Evolutionary conservation across 2,888 invertebrate species (phyloP), one percentile per base, ranked within the genome.

Genomic region (Temnothorax ravouxi): DNA sequence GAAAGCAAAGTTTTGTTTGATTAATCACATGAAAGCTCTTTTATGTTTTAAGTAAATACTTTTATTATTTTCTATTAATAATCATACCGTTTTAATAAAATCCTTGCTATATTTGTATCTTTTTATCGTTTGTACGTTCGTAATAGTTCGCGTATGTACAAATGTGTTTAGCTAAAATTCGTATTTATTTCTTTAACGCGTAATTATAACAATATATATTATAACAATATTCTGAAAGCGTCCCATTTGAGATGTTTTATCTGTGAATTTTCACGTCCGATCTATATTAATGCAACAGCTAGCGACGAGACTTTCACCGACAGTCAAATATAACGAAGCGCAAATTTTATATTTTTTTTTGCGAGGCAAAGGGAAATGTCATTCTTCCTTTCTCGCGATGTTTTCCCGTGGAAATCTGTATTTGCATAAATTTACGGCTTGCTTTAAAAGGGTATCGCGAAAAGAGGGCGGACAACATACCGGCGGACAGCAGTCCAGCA

Each of bases 381-480:
- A 25, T 77, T 50, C 41, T 56, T 67, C 41, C 56, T 71, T 64
- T 66, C 79, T 84, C 54, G 80, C 66, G 82, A 82, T 80, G 66
- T 75, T 82, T 79, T 80, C 74, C 50, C 21, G 79, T 54, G 47
- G 75, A 79, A 77, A 79, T 83, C 84, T 82, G 86, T 84, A 90
- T 90, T 89, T 90, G 90, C 90, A 88, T 88, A 90, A 89, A 88
- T 86, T 90, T 84, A 88, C 85, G 87, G 76, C 81, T 81, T 81
- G 71, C 74, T 62, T 71, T 59, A 61, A 79, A 83, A 66, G 64
- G 50, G 34, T 44, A 38, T 84, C 80, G 88, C 54, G 67, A 83
- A 66, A 72, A 84, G 83, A 64, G 67, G 54, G 75, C 72, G 85
- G 81, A 66, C 88, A 87, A 66, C 90, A 88, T 75, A 84, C 83